Evolutionary conservation across 2,113 vertebrate genomes (phyloP).

Genomic region (Rafetus swinhoei): DNA sequence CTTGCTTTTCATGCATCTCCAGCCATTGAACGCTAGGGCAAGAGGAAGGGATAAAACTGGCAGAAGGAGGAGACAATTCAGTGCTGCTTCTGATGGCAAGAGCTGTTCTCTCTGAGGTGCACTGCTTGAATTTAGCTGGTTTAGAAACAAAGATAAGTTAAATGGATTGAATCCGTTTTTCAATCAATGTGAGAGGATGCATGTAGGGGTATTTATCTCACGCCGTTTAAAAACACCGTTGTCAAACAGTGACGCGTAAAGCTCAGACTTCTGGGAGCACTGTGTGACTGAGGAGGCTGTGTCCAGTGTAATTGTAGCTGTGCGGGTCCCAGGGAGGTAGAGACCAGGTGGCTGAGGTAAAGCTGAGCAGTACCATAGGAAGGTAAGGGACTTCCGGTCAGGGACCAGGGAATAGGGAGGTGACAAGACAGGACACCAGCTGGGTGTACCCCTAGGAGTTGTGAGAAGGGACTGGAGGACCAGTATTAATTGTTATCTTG

Average conservation of each 20-base stretch:
- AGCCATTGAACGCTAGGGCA: slow-evolving; percentile 37
- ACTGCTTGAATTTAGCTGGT: neutral
- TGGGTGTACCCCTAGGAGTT: neutral
- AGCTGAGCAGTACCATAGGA: neutral
- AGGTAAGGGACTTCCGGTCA: neutral
- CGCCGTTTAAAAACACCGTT: neutral
- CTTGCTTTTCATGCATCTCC: slow-evolving; percentile 42
- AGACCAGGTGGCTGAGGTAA: neutral
- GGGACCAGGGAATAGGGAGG: neutral
- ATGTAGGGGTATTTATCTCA: neutral
- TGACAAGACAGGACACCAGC: neutral
- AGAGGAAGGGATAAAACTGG: neutral
- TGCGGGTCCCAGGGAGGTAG: neutral
- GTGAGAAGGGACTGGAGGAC: neutral
- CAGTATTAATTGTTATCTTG: neutral
- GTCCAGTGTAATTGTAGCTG: neutral
- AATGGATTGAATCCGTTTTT: neutral
- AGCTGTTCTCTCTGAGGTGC: neutral
- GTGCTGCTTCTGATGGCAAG: neutral
- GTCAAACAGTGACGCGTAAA: neutral
- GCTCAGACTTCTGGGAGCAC: neutral
- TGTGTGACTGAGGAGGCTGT: neutral
- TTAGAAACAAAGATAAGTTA: neutral
- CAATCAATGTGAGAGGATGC: neutral
- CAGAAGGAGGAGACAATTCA: neutral